Percentiles rank a stretch among this genome's conserved stretches.
These are phyloP conservation scores for Caradrina clavipalpis DNA, from an alignment of 2,888 invertebrate genomes.

Conservation along the genomic window DNA sequence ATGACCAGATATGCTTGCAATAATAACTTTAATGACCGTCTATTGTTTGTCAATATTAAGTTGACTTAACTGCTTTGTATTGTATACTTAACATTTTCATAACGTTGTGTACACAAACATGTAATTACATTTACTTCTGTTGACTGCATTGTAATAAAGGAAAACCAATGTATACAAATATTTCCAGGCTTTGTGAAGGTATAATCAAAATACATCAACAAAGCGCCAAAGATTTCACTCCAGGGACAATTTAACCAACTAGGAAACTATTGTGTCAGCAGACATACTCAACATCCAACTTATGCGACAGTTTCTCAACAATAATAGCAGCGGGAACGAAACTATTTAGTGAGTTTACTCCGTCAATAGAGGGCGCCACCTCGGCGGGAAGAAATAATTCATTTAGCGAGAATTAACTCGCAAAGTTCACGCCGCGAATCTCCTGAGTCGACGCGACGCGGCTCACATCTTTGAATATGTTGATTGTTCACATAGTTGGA, in stretches of 20 bases:
- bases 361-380: constrained; percentile 88
- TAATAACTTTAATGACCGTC: constrained; percentile 9
- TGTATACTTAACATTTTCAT: not conserved
- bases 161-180: not conserved
- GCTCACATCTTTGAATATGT: constrained; percentile 69
- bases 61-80: too few species aligned
- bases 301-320: constrained; percentile 86
- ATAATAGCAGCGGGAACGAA: constrained; percentile 88
- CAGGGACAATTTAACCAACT: constrained; percentile 64
- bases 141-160: not conserved
- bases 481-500: constrained; percentile 64
- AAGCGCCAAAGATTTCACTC: constrained; percentile 55
- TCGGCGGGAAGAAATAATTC: constrained; percentile 86
- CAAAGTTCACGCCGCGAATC: constrained; percentile 75
- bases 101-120: not conserved
- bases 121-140: constrained; percentile 4
- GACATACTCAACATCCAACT: constrained; percentile 78
- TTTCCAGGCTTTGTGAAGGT: not conserved
- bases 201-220: constrained; percentile 33
- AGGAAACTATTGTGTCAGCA: constrained; percentile 77
- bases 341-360: constrained; percentile 89
- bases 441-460: constrained; percentile 70
- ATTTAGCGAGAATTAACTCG: constrained; percentile 86
- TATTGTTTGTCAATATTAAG: constrained; percentile 19
- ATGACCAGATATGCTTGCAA: not conserved